Base-by-base conservation (phyloP, 2,888 invertebrate genomes). In the Chironomus tentans region DNA sequence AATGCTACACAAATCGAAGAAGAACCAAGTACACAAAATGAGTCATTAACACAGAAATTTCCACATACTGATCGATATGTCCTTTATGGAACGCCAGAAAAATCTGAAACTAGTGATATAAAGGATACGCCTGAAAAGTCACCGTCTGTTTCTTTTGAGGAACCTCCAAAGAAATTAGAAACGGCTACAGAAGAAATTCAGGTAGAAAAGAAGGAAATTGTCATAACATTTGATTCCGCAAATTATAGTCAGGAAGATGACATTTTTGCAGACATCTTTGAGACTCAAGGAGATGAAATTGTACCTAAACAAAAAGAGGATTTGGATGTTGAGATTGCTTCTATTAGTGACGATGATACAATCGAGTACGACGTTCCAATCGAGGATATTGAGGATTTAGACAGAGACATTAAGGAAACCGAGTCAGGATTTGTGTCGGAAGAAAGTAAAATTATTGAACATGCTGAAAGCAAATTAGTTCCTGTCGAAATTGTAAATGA, bases 231-330 rank as follows among this genome's bases (percentile, higher is more conserved):
- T n/a, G 47, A 74, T 13, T 46, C 74, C 13, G 47, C 65, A 81
- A 48, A 18, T 24, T 68, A 81, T 47, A 81, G 18, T 15, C 5
- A 38, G 21, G 68, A 84, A 10, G 88, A 91, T 80, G 91, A 91
- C 82, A 85, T 92, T 77, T 92, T 92, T 84, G 88, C 89, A n/a
- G 92, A 92, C 83, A 82, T 92, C 77, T 92, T 92, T 82, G 79
- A 78, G 76, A 56, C 10, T 70, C 61, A 2, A 74, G 13, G 1
- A 65, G 13, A 65, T 21, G 13, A 65, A 65, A 21, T 24, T n/a
- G 24, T 13, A 21, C 22, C 70, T 10, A 47, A 50, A 28, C 10
- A 62, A 18, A 50, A 70, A 7, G 73, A 79, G 68, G 78, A 78
- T 76, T 78, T 56, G 2, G 65, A 61, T 22, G 69, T 65, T 38